A percentile compares a stretch with the other conserved stretches of the same genome.
These are phyloP conservation scores for Apeira syringaria DNA, from an alignment of 2,888 invertebrate species.

Conservation along the genomic window DNA sequence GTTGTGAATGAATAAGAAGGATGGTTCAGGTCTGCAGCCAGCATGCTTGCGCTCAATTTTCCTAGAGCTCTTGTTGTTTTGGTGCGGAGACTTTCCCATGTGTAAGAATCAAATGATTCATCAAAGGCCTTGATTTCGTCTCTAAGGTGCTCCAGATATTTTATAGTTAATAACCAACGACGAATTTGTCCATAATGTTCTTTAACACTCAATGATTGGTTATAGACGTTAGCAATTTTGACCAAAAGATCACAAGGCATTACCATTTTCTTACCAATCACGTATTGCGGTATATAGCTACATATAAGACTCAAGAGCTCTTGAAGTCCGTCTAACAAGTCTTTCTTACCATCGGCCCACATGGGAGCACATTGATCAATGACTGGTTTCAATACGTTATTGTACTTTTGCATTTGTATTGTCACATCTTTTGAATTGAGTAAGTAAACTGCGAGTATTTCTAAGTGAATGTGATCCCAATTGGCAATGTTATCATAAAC, in stretches of 20 bases:
- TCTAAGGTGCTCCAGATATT: constrained; percentile 3
- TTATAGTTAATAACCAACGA: constrained; percentile 4
- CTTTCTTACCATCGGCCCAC: neutral
- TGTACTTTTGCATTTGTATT: constrained; percentile 11
- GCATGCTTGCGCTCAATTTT: constrained; percentile 1
- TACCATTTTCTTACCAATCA: constrained; percentile 2
- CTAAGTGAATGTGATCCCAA: neutral
- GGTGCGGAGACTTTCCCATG: constrained; percentile 1
- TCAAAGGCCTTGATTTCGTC: neutral
- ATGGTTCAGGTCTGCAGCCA: too few species aligned
- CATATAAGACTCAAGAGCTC: neutral
- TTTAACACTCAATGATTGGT: neutral
- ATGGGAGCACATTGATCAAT: constrained; percentile 1
- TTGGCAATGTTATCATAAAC: neutral
- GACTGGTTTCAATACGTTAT: constrained; percentile 2
- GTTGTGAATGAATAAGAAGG: too few species aligned
- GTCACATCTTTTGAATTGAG: constrained; percentile 4
- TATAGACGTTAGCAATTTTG: neutral
- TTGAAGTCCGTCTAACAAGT: neutral
- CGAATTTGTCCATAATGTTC: constrained; percentile 3
- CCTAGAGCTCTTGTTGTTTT: neutral
- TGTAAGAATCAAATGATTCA: neutral
- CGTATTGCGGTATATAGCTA: neutral
- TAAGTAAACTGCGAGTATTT: constrained; percentile 5
- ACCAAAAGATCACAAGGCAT: constrained; percentile 1